Evolutionary conservation across 2,888 invertebrate species (phyloP).

Genomic region (Acanthoscelides obtectus): DNA sequence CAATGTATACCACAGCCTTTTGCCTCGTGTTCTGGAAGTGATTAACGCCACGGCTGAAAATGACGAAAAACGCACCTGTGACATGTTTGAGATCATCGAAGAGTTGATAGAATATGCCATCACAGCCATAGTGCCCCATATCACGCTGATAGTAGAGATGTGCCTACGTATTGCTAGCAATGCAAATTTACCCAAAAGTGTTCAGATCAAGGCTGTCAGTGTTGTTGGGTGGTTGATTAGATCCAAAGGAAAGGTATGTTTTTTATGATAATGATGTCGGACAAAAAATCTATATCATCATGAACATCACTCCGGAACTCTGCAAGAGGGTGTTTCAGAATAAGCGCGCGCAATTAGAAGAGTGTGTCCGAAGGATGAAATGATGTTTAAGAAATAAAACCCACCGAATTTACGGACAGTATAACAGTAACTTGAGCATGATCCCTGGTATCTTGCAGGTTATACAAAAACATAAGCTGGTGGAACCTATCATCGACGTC

Average conservation of each 20-base stretch:
- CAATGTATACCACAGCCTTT: conserved; percentile 55
- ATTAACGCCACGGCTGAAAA: conserved; percentile 56
- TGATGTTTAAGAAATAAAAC: no score
- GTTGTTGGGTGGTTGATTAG: conserved; percentile 62
- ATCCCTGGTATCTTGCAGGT: conserved; percentile 31
- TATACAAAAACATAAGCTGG: conserved; percentile 64
- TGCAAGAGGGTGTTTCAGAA: no score
- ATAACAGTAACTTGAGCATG: conserved; percentile 4
- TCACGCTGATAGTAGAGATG: conserved; percentile 60
- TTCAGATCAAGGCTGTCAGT: conserved; percentile 64
- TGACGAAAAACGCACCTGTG: conserved; percentile 57
- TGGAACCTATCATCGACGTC: conserved; percentile 62
- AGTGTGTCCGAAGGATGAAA: background rate
- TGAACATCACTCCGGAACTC: no score
- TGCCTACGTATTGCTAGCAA: conserved; percentile 61
- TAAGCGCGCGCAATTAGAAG: no score
- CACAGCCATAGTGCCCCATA: conserved; percentile 58
- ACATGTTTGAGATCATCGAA: conserved; percentile 61
- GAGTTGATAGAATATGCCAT: conserved; percentile 61
- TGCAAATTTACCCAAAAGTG: conserved; percentile 52
- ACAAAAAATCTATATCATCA: no score
- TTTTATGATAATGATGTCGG: no score
- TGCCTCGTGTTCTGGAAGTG: conserved; percentile 61
- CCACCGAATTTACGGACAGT: no score
- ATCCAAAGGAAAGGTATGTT: conserved; percentile 62